Evolutionary conservation across 2,113 vertebrate species (phyloP).

Genomic region (Leptodactylus fuscus): DNA sequence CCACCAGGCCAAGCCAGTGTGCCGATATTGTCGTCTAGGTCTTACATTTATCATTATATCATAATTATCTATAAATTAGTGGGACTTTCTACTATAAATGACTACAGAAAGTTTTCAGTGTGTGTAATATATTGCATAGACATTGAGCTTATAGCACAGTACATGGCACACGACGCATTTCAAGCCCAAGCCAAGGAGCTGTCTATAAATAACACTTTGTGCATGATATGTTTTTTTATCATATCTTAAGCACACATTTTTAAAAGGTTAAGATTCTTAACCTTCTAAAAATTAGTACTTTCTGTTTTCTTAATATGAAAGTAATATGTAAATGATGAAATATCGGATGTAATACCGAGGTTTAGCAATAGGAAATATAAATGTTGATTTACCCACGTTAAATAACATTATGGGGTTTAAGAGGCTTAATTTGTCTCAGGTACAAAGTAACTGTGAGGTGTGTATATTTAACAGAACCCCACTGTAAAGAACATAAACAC

Average conservation of each 20-base stretch:
- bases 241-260: too few relatives aligned
- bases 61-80: too few relatives aligned
- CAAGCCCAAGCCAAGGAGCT: not conserved
- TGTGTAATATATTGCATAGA: too few relatives aligned
- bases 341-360: slow-evolving; percentile 31
- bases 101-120: too few relatives aligned
- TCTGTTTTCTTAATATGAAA: not conserved
- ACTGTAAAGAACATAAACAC: slow-evolving; percentile 53
- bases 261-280: too few relatives aligned
- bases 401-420: slow-evolving; percentile 48
- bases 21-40: too few relatives aligned
- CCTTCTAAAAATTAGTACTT: not conserved
- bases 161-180: too few relatives aligned
- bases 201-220: not conserved
- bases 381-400: slow-evolving; percentile 46
- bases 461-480: slow-evolving; percentile 46
- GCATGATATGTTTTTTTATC: not conserved
- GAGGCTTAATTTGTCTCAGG: slow-evolving; percentile 45
- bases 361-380: slow-evolving; percentile 39
- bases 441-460: slow-evolving; percentile 47
- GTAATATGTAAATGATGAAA: not conserved
- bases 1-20: too few relatives aligned
- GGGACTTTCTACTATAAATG: too few relatives aligned
- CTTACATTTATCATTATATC: too few relatives aligned
- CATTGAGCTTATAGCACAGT: too few relatives aligned